Evolutionary conservation across 2,797 vertebrate genomes (phyloP).

Genomic region (Natrix natrix): DNA sequence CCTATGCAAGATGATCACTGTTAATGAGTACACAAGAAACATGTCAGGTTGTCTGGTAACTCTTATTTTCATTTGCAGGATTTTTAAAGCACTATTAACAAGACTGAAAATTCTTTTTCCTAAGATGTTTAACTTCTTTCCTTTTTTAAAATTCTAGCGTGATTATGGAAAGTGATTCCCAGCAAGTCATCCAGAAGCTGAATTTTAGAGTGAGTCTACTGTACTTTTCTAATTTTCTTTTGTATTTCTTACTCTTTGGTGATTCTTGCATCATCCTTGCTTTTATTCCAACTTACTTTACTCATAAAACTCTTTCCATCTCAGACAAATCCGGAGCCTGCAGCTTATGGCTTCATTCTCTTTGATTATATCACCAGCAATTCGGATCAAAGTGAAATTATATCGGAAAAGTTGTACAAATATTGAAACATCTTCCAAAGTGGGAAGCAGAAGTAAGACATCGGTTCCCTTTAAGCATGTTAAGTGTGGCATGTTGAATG

Average conservation of each 20-base stretch:
- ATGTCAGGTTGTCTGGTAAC: neutral
- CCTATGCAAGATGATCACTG: neutral
- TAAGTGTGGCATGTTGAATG: neutral
- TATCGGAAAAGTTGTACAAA: constrained; percentile 47
- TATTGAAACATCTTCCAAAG: constrained; percentile 47
- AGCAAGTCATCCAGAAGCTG: constrained; percentile 89
- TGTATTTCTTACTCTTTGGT: neutral
- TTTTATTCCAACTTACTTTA: neutral
- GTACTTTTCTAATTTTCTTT: neutral
- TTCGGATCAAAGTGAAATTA: constrained; percentile 63
- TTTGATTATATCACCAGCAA: constrained; percentile 84
- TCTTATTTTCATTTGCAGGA: neutral
- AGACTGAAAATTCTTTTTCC: fast-evolving
- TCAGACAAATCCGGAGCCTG: constrained; percentile 74
- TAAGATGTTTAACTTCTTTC: neutral
- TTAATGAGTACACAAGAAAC: neutral
- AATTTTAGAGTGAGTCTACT: constrained; percentile 83
- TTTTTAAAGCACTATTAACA: neutral
- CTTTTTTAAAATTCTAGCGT: constrained; percentile 71
- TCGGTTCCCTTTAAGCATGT: constrained; percentile 22
- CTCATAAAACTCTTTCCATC: neutral
- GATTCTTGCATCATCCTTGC: neutral
- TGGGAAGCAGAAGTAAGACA: constrained; percentile 24
- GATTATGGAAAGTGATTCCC: constrained; percentile 90
- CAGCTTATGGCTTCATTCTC: constrained; percentile 79